phyloP scores from a whole-genome alignment of 1,140 invertebrate genomes.

The Drosophila seguyi region DNA sequence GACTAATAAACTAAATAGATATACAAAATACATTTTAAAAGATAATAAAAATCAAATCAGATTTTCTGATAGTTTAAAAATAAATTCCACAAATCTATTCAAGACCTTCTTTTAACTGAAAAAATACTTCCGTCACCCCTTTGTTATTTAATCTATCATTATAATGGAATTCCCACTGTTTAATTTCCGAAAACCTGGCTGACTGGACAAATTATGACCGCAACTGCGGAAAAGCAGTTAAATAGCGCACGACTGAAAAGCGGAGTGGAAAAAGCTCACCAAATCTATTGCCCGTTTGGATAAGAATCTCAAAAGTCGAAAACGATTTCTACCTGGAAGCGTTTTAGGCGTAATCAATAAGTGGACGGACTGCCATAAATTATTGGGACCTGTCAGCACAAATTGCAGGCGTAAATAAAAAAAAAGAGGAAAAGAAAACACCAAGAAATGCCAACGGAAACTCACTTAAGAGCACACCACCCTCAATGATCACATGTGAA shows the following conservation, averaged over 20 bases:
- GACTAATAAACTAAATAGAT: neutral
- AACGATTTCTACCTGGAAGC: conserved; percentile 32
- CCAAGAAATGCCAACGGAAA: conserved; percentile 11
- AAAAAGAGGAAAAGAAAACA: conserved; percentile 18
- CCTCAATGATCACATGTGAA: conserved; percentile 62
- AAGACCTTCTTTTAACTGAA: neutral
- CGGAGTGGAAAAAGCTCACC: conserved; percentile 8
- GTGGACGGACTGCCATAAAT: conserved; percentile 70
- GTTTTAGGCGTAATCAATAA: conserved; percentile 68
- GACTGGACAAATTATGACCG: conserved; percentile 52
- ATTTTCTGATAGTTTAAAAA: neutral
- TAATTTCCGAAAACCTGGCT: conserved; percentile 13
- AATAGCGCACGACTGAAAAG: conserved; percentile 13
- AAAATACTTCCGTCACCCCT: too few species aligned
- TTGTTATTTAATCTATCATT: neutral
- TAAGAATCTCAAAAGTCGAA: conserved; percentile 54
- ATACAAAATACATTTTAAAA: neutral
- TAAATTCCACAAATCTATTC: neutral
- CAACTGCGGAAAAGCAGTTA: conserved; percentile 45
- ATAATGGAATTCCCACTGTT: conserved; percentile 2
- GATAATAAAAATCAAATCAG: neutral
- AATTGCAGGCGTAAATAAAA: conserved; percentile 62
- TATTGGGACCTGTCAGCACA: conserved; percentile 71
- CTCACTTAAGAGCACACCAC: conserved; percentile 26
- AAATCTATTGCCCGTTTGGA: conserved; percentile 29